These are phyloP conservation scores for Carduelis carduelis DNA, from an alignment of 2,797 vertebrate genomes.

Conservation along the genomic window DNA sequence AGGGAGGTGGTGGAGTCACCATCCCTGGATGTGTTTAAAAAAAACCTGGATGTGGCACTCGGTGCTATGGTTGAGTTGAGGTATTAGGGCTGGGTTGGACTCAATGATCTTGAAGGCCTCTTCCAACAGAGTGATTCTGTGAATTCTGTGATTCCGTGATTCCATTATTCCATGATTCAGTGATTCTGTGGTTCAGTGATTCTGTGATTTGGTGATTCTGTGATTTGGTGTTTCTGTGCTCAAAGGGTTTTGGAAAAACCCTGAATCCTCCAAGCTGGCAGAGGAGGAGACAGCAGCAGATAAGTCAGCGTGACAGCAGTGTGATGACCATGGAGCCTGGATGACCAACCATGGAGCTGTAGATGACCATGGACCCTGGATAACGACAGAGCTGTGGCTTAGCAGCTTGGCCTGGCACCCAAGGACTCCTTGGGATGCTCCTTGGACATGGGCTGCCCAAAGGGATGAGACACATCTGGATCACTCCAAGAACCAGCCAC, in stretches of 20 bases:
- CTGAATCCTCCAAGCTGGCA: not conserved
- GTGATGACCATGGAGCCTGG: not conserved
- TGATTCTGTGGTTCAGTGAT: no score
- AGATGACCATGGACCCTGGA: no score
- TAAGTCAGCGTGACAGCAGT: fast-evolving
- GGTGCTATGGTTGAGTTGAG: no score
- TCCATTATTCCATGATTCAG: no score
- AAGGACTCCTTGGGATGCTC: not conserved
- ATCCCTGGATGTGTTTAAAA: not conserved
- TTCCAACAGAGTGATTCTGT: not conserved
- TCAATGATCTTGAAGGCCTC: not conserved
- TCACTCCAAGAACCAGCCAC: fast-evolving
- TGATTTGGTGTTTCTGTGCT: not conserved
- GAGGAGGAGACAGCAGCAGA: not conserved
- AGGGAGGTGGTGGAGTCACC: no score
- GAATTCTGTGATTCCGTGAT: no score
- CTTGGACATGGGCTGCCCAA: fast-evolving
- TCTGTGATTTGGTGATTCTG: not conserved
- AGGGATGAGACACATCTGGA: fast-evolving
- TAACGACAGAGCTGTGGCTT: not conserved
- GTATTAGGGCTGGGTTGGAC: not conserved
- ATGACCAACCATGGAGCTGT: not conserved
- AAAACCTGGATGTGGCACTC: no score
- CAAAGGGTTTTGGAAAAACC: not conserved
- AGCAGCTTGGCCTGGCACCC: not conserved